Base-by-base conservation (phyloP, 1,140 invertebrate species). In the Choristoneura fumiferana region DNA sequence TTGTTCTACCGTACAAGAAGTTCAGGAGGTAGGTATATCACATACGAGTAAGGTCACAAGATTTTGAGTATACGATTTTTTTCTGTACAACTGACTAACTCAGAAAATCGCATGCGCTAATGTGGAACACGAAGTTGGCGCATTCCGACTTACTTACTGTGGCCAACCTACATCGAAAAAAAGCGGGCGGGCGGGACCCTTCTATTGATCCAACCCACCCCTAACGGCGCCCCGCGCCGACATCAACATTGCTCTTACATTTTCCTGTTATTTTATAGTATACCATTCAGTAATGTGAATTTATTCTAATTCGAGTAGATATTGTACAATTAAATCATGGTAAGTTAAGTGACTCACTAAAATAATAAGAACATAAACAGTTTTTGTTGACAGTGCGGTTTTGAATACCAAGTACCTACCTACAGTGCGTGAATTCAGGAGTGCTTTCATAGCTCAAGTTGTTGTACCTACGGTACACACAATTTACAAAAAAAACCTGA, bases 171-270 rank as follows among this genome's bases (percentile, higher is more conserved):
- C 18, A 18, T 43, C 15, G 22, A 53, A 60, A 61, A 58, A 43
- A 35, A 37, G 58, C 55, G 49, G 38, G 53, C 55, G 59, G 57
- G 49, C n/a, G 35, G 17, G 43, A 18, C 17, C 43, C 18, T 5
- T 17, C 58, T 65, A 69, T 69, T 37, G 66, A 69, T 69, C 60
- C 39, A 10, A 4, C 14, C 5, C 56, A 14, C 45, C 56, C 60
- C 64, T 29, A 15, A 35, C 14, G 22, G 33, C 33, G 34, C 18
- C 17, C 43, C 18, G 43, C 4, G 18, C 43, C 43, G 43, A 18
- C 43, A 49, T 22, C 18, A 33, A 49, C 43, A 49, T 49, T 49
- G 43, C 18, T n/a, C 22, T 49, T 6, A 6, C 12, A 10, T 49
- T 29, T 5, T 29, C 18, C 15, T n/a, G n/a, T n/a, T n/a, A n/a